Base-by-base conservation (phyloP, 2,888 invertebrate genomes). In the Trissolcus japonicus region DNA sequence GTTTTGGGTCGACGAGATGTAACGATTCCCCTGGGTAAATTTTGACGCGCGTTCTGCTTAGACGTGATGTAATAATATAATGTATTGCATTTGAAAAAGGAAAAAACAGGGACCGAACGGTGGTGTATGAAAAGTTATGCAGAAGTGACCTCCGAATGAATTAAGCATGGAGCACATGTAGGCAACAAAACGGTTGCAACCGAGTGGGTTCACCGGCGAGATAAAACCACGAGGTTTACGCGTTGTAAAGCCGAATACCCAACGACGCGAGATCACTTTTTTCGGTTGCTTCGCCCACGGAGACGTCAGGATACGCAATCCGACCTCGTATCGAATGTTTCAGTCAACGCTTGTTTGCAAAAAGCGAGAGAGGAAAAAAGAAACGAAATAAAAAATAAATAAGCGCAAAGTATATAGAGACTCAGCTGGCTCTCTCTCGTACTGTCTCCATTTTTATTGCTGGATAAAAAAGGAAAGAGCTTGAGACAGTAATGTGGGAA, bases 221-320 rank as follows among this genome's bases (percentile, higher is more conserved):
- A 79, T 79, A 79, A 79, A 79, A 69, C 73, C 68, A 69, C 61
- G 60, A 62, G 73, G 79, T 79, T 79, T 79, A 79, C 76, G 79
- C 73, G 76, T 76, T 76, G 79, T 76, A 65, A 69, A 79, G 73
- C 75, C 79, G 72, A 59, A 72, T 72, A 79, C 61, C 61, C 53
- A 68, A 79, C 75, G 72, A 76, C 72, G 65, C 61, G 57, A 60
- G 67, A 40, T 48, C 21, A 51, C 66, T 79, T 76, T 65, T 72
- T 76, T 76, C 69, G 76, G 14, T 51, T 57, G 41, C 73, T 73
- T 68, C 79, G 79, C 79, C 79, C 73, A 79, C 79, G 67, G 65
- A 66, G 73, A 66, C 72, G 72, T 69, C 71, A 57, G 76, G 57
- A 56, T 75, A 55, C 65, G 71, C 71, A 72, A 68, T 65, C 56